Evolutionary conservation across 2,797 vertebrate genomes (phyloP).

Genomic region (Poeciliopsis infans): DNA sequence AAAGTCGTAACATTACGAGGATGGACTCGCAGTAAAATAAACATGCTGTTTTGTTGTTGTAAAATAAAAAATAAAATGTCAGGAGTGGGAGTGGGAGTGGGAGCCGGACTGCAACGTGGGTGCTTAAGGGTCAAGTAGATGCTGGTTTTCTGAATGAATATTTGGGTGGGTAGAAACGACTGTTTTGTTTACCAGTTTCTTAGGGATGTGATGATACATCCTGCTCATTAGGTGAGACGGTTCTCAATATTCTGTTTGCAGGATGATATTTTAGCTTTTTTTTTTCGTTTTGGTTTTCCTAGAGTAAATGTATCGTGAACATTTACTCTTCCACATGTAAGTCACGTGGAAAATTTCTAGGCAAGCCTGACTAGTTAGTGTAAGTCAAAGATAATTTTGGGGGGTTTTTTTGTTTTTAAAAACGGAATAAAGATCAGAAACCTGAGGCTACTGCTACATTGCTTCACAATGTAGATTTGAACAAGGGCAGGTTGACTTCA

Average conservation of each 20-base stretch:
- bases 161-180: not conserved
- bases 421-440: not conserved
- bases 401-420: not conserved
- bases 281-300: not conserved
- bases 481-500: not conserved
- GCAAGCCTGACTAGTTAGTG: not conserved
- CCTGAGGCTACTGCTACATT: not conserved
- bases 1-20: no score
- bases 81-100: slow-evolving; percentile 33
- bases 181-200: not conserved
- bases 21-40: no score
- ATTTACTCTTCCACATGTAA: not conserved
- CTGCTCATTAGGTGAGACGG: not conserved
- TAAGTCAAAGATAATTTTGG: not conserved
- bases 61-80: slow-evolving; percentile 25
- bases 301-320: not conserved
- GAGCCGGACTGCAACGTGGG: slow-evolving; percentile 36
- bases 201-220: not conserved
- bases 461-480: not conserved
- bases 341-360: not conserved
- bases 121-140: slow-evolving; percentile 38
- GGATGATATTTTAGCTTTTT: not conserved
- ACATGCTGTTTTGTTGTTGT: no score
- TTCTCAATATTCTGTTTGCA: not conserved
- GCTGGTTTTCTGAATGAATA: slow-evolving; percentile 56